Conservation (phyloP, 2,797 vertebrate species). For the Oceanodroma leucorhoa region DNA sequence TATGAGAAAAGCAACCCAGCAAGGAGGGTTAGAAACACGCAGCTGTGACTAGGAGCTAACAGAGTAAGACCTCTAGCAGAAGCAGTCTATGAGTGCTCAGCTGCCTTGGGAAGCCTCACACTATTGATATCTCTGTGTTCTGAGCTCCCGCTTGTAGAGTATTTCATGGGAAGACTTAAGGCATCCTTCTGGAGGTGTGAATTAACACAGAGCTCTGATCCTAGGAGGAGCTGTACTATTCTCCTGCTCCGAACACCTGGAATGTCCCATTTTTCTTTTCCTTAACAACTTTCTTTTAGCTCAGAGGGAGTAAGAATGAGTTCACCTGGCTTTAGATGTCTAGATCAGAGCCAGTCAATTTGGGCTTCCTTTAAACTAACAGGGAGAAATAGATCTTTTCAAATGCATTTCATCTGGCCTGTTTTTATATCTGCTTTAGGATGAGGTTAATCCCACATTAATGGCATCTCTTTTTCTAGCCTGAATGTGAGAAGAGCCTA, state of each 20-base stretch:
- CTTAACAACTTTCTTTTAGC: not conserved
- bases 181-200: not conserved
- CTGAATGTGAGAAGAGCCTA: slow-evolving; percentile 39
- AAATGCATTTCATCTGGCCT: slow-evolving; percentile 36
- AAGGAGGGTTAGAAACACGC: not conserved
- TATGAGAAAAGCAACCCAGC: not conserved
- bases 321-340: slow-evolving; percentile 21
- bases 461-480: slow-evolving; percentile 42
- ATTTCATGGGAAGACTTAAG: not conserved
- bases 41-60: not conserved
- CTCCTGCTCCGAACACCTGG: not conserved
- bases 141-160: not conserved
- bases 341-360: not conserved
- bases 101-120: not conserved
- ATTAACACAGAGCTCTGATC: not conserved
- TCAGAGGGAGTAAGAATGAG: not conserved
- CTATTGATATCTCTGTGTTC: not conserved
- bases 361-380: not conserved
- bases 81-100: not conserved
- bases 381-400: not conserved
- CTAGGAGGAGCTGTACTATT: not conserved
- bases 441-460: slow-evolving; percentile 66
- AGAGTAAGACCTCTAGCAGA: not conserved
- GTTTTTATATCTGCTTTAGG: slow-evolving; percentile 27
- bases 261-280: not conserved